phyloP scores from a whole-genome alignment of 37 sponge, comb jelly and placozoan genomes.

The Chondrilla cf. caribensis region DNA sequence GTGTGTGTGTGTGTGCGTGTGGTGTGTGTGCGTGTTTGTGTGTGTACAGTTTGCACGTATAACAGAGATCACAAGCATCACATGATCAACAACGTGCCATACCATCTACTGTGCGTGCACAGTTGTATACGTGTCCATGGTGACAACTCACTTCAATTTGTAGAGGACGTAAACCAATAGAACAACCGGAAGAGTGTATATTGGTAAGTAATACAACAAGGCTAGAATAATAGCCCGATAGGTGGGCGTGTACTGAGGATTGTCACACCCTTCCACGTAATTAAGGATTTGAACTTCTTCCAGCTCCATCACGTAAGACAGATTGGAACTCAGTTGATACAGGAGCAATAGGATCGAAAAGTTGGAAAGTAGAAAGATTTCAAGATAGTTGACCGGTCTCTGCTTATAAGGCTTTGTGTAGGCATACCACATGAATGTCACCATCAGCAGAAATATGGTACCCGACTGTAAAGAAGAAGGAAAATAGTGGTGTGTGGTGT shows the following conservation, averaged over 20 bases:
- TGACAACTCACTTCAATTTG: constrained; percentile 1
- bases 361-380: neutral
- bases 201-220: constrained; percentile 52
- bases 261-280: neutral
- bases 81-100: too few species aligned
- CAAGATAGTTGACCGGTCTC: neutral
- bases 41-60: too few species aligned
- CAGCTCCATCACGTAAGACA: too few species aligned
- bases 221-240: constrained; percentile 27
- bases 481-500: neutral
- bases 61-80: too few species aligned
- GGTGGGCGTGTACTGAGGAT: neutral
- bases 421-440: neutral
- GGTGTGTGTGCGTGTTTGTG: too few species aligned
- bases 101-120: too few species aligned
- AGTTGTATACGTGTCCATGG: too few species aligned
- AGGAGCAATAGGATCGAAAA: neutral
- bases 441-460: neutral
- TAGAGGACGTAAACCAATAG: neutral
- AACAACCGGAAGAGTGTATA: neutral
- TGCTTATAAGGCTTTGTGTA: constrained; percentile 17
- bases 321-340: too few species aligned
- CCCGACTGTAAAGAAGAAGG: neutral
- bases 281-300: too few species aligned
- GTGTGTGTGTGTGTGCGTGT: too few species aligned